Evolutionary conservation across 2,113 vertebrate species (phyloP).

Genomic region (Toxostoma redivivum): DNA sequence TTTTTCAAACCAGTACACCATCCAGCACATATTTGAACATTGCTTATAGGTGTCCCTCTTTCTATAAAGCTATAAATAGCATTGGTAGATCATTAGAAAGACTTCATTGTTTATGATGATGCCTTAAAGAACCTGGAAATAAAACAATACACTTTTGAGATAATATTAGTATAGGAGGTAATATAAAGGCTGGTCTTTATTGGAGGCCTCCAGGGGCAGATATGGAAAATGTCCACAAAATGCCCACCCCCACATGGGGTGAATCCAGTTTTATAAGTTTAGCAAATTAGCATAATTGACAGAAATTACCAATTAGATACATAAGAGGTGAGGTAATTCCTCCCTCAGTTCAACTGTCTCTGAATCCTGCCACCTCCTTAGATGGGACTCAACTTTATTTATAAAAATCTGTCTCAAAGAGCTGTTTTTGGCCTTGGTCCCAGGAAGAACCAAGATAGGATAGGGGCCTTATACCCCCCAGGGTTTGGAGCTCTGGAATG

Average conservation of each 20-base stretch:
- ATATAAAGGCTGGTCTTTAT: neutral
- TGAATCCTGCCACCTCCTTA: neutral
- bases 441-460: neutral
- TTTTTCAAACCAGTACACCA: too few species aligned
- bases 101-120: neutral
- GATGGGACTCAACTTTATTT: neutral
- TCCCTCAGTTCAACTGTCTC: neutral
- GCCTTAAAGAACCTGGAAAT: neutral
- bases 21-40: neutral
- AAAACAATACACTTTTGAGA: neutral
- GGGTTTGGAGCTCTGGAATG: neutral
- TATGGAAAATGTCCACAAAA: neutral
- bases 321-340: neutral
- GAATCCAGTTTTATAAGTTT: neutral
- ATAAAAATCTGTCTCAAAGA: neutral
- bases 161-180: neutral
- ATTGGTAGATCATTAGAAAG: neutral
- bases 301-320: neutral
- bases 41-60: neutral
- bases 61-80: neutral
- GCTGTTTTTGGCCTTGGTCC: neutral
- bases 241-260: neutral
- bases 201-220: neutral
- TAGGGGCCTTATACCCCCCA: too few species aligned
- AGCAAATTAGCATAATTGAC: neutral